Conservation (phyloP, 2,797 vertebrate species). For the Clarias platycephalus region DNA sequence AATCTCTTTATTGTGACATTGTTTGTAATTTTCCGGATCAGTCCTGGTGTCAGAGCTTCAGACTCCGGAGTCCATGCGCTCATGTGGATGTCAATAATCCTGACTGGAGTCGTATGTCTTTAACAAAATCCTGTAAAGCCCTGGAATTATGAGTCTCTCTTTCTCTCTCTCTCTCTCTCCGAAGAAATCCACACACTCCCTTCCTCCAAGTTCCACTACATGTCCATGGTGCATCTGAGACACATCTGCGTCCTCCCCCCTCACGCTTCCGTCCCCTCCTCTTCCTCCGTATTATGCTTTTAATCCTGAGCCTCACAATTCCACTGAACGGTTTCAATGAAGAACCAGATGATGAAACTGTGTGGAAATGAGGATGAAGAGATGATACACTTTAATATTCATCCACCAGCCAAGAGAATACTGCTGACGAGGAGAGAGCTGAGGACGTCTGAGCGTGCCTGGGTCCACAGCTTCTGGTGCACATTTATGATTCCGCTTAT, state of each 20-base stretch:
- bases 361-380: background rate
- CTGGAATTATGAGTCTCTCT: background rate
- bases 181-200: background rate
- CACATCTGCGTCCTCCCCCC: background rate
- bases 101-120: background rate
- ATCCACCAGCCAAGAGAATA: background rate
- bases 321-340: no score
- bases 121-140: background rate
- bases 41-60: background rate
- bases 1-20: background rate
- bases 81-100: constrained; percentile 1
- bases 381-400: background rate
- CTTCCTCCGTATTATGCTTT: background rate
- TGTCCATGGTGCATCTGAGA: background rate
- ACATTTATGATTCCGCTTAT: background rate
- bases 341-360: constrained; percentile 29
- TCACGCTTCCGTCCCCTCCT: background rate
- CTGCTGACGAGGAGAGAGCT: background rate
- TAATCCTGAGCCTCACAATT: background rate
- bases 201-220: background rate
- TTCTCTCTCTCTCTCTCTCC: background rate
- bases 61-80: background rate
- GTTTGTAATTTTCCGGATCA: background rate
- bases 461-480: background rate
- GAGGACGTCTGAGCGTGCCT: background rate